Base-by-base conservation (phyloP, 2,888 invertebrate genomes). In the Noctua comes region DNA sequence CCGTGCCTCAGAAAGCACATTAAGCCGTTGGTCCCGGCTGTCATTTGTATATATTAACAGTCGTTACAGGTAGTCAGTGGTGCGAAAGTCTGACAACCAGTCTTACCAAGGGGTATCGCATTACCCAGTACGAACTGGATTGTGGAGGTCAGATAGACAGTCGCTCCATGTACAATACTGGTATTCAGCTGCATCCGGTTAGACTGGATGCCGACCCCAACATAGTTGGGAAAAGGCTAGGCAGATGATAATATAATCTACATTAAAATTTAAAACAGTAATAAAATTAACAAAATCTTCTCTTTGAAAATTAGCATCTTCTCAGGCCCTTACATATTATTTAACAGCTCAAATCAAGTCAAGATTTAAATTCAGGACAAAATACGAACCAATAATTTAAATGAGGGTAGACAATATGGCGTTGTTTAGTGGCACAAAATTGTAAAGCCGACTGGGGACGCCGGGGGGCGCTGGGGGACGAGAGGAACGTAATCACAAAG, bases 341-440 rank as follows among this genome's bases (percentile, higher is more conserved):
- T 85, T 86, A 80, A 72, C 73, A 80, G 71, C 73, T 80, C 83
- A 81, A 89, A 86, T 88, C 82, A 86, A 88, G 82, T 83, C 76
- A 83, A 86, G 87, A 84, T 88, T 76, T 83, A 86, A 90, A 89
- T 90, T 86, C 73, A 82, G 77, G 82, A 78, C 84, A 89, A 88
- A 88, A 88, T 88, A 85, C 80, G 88, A 84, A 80, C 88, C 90
- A 91, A 92, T 92, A 92, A 92, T 92, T 91, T 91, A 92, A 92
- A 92, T 92, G 84, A 89, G 91, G 88, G 89, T 86, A 84, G 79
- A 88, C 89, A 88, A 89, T 89, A 90, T 88, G 86, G 85, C 86
- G 87, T 88, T 90, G 86, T 91, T 89, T 88, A 89, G 87, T 82
- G 87, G 82, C 85, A 86, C 86, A 84, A 87, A 82, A 88, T 89